Base-by-base conservation (phyloP, 2,113 vertebrate species). In the Chunga burmeisteri region DNA sequence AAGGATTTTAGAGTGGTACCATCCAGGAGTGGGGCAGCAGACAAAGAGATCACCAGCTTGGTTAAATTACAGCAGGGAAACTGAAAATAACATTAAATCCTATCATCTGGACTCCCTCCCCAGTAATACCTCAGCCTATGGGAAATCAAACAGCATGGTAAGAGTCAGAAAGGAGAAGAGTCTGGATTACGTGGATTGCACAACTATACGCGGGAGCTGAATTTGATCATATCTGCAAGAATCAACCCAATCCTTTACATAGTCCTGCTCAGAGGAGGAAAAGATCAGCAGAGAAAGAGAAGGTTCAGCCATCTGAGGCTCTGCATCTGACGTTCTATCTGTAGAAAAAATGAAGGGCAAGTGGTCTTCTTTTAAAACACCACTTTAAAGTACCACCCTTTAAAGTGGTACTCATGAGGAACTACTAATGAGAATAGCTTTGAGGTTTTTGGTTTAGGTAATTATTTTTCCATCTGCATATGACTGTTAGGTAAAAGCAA, bases 381-480 rank as follows among this genome's bases (percentile, higher is more conserved):
- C 32, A 63, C 15, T 89, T 70, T 68, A 3, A 38, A 38, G 38
- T 38, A 38, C 38, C 38, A 38, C 38, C 50, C 77, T 96, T 94
- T 92, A 42, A 96, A 93, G 61, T 88, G 42, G 22, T 11, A 67
- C 4, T 56, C 30, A 32, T 55, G 49, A 90, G 23, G 65, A 94
- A 71, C 53, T 82, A 67, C 52, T 53, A 75, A 59, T 36, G 42
- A 95, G 11, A 93, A 53, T 4, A 88, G 16, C 32, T 81, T 87
- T 40, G 6, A 20, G 10, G 6, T 13, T 85, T 91, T 84, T 73
- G 44, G 25, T 49, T 81, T 61, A 67, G 22, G 30, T 40, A 94
- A 93, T 94, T 91, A 83, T 38, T 89, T 95, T 86, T 93, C n/a
- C 27, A 81, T 58, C 74, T 90, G 56, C 40, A 47, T 74, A 81